Evolutionary conservation across 2,888 invertebrate genomes (phyloP).

Genomic region (Athalia circularis): DNA sequence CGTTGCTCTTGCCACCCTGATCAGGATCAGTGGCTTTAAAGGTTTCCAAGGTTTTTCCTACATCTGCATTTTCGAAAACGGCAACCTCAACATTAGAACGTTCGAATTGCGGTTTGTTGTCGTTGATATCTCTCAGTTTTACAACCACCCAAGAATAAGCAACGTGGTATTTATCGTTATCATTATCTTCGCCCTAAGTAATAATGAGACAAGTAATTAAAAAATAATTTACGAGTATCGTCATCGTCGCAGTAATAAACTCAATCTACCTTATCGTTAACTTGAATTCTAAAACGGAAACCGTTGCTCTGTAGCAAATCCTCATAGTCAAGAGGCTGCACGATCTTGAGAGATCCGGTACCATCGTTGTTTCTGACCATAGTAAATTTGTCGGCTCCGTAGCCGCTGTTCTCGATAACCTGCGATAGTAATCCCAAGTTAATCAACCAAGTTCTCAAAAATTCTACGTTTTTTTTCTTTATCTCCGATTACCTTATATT

Average conservation of each 20-base stretch:
- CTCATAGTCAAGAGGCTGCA: constrained; percentile 96
- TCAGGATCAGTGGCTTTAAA: constrained; percentile 98
- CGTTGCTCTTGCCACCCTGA: constrained; percentile 94
- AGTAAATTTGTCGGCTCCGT: constrained; percentile 96
- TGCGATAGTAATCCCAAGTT: constrained; percentile 52
- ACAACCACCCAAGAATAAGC: constrained; percentile 97
- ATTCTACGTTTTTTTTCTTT: background rate
- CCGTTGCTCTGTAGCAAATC: constrained; percentile 96
- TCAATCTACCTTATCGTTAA: constrained; percentile 85
- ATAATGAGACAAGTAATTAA: constrained; percentile 24
- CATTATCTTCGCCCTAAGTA: constrained; percentile 89
- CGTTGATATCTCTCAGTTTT: constrained; percentile 95
- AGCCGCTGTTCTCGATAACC: constrained; percentile 94
- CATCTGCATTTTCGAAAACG: constrained; percentile 93
- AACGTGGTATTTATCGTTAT: constrained; percentile 97
- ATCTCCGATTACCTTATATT: constrained; percentile 82
- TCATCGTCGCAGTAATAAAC: background rate
- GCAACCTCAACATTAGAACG: constrained; percentile 94
- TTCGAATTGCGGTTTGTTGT: constrained; percentile 97
- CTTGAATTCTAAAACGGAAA: constrained; percentile 95
- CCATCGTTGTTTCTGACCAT: constrained; percentile 98
- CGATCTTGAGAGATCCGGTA: constrained; percentile 95
- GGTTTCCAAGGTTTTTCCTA: constrained; percentile 92
- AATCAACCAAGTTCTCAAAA: background rate
- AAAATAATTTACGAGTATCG: background rate